These are phyloP conservation scores for Desmodus rotundus DNA, from an alignment of 2,113 vertebrate species.

Conservation along the genomic window DNA sequence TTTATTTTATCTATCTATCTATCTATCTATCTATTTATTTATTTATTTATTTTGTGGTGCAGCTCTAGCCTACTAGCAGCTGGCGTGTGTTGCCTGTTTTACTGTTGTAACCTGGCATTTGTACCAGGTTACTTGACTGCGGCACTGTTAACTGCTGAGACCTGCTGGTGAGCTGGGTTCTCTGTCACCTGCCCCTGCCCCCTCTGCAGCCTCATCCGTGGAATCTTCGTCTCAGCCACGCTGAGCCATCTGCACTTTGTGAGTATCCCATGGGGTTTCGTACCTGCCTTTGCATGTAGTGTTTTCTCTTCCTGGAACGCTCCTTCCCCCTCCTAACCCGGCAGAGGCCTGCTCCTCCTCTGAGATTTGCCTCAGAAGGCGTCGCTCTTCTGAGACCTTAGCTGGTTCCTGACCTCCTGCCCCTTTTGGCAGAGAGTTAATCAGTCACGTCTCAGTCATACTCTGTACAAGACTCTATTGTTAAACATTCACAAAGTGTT, in stretches of 20 bases:
- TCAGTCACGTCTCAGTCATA: slow-evolving; percentile 51
- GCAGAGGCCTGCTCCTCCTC: background rate
- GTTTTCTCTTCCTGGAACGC: slow-evolving; percentile 8
- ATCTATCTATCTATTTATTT: no score
- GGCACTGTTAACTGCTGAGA: background rate
- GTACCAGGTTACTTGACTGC: background rate
- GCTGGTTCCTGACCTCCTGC: background rate
- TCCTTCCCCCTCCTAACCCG: background rate
- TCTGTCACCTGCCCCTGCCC: background rate
- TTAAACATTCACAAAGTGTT: slow-evolving; percentile 65
- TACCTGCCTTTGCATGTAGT: background rate
- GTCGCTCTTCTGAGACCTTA: background rate
- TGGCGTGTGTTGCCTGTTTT: background rate
- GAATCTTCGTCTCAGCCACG: background rate
- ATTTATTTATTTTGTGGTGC: background rate
- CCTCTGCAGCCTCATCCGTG: background rate
- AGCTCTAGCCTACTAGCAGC: background rate
- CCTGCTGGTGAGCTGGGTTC: background rate
- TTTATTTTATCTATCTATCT: no score
- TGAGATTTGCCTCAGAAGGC: background rate
- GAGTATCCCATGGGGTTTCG: background rate
- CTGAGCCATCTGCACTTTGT: background rate
- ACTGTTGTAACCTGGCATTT: background rate
- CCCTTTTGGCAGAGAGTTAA: slow-evolving; percentile 23
- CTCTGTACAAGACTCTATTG: slow-evolving; percentile 40